phyloP scores from a whole-genome alignment of 2,113 vertebrate genomes.

The Boulengeromyrus knoepffleri region DNA sequence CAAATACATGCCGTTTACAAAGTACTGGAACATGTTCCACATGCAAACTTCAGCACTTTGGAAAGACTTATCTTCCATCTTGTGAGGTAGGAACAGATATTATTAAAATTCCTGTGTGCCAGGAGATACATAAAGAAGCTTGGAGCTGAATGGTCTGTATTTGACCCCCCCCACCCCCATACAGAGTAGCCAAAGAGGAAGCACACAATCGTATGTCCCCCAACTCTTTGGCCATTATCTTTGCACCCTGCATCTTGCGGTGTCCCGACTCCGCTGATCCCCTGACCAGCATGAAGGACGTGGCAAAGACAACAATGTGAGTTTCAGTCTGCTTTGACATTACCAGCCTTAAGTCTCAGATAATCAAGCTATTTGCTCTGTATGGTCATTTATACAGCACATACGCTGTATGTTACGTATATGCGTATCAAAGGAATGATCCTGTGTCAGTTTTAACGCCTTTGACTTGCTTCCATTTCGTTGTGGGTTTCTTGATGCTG shows the following conservation, averaged over 20 bases:
- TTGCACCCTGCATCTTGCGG: conserved; percentile 88
- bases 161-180: conserved; percentile 2
- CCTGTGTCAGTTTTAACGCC: neutral
- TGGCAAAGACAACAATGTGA: conserved; percentile 91
- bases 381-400: neutral
- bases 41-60: conserved; percentile 74
- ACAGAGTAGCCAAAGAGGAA: conserved; percentile 85
- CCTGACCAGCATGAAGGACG: conserved; percentile 91
- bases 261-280: conserved; percentile 86
- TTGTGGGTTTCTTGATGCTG: neutral
- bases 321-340: conserved; percentile 38
- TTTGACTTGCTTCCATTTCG: neutral
- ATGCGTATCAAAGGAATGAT: neutral
- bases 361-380: neutral
- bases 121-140: neutral
- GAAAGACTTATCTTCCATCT: conserved; percentile 93
- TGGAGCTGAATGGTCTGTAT: neutral
- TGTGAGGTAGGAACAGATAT: conserved; percentile 67
- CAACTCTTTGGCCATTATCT: conserved; percentile 87
- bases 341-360: neutral
- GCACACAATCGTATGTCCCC: conserved; percentile 91
- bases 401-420: neutral
- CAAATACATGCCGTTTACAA: conserved; percentile 83
- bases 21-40: conserved; percentile 79
- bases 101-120: neutral